A percentile compares a stretch with the other conserved stretches of the same genome.
Conservation (phyloP, 2,797 vertebrate genomes). For the Sebastes itinus region DNA sequence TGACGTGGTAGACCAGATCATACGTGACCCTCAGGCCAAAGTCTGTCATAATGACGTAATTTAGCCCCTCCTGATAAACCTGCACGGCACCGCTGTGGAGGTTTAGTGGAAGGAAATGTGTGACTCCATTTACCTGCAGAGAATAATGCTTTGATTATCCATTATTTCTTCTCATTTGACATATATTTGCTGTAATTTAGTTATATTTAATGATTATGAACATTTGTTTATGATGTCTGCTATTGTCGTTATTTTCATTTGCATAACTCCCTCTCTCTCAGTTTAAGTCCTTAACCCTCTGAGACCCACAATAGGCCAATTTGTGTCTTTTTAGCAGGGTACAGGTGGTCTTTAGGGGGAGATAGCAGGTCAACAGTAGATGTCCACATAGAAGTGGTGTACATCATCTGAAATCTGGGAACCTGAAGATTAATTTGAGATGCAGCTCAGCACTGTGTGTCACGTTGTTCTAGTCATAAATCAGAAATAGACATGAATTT, state of each 20-base stretch:
- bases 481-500: no score
- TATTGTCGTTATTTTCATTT: not conserved
- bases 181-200: not conserved
- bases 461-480: no score
- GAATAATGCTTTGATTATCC: not conserved
- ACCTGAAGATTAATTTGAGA: no score
- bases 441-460: no score
- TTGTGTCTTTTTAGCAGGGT: no score
- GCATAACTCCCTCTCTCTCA: not conserved
- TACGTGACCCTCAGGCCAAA: constrained; percentile 72
- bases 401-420: no score
- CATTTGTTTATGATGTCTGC: not conserved
- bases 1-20: constrained; percentile 61
- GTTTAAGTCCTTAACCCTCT: not conserved
- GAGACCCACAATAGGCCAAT: accelerated
- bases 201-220: not conserved
- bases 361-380: no score
- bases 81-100: constrained; percentile 38
- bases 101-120: constrained; percentile 71
- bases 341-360: accelerated
- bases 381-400: no score
- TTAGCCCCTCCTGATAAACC: constrained; percentile 36
- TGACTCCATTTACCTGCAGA: constrained; percentile 72
- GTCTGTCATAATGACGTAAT: constrained; percentile 43
- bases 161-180: not conserved